Base-by-base conservation (phyloP, 2,888 invertebrate genomes). In the Tetheella fluctuosa region DNA sequence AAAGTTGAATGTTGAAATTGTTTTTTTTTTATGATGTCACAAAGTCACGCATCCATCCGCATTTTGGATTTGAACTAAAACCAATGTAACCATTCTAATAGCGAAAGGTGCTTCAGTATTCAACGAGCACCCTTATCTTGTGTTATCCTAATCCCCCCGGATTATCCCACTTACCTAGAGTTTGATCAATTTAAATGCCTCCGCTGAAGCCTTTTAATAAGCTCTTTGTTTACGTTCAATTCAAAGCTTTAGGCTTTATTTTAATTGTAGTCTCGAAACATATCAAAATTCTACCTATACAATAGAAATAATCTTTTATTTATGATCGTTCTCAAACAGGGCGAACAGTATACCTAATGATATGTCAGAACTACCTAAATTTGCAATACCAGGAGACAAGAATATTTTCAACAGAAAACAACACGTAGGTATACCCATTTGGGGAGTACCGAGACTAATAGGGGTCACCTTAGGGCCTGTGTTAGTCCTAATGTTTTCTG, bases 131-230 rank as follows among this genome's bases (percentile, higher is more conserved):
- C 68, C 67, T 70, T 64, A 23, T 66, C 57, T 70, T 71, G 75
- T 70, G 75, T 77, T 70, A 70, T 71, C 68, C 69, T 77, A 80
- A 83, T 74, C 77, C 76, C 42, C 53, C 53, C 53, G 75, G 84
- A 81, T 85, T 79, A 84, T 79, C 78, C 80, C 81, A 73, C 79
- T 85, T 79, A 79, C 76, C 74, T 70, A 67, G 68, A 80, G 80
- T 79, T 80, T 80, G 80, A 84, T 85, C 81, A 84, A 83, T 83
- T 82, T 79, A 78, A 83, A 83, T 75, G 76, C 75, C 73, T 73
- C 66, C 71, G 72, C 74, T 71, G 78, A 77, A 83, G 77, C 76
- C 78, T 70, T 78, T 74, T 79, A 77, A 77, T 78, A 78, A 76
- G 71, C 77, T 71, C 76, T 73, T 79, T 83, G 81, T 83, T 85